A percentile compares a stretch with the other conserved stretches of the same genome.
Evolutionary conservation across 1,140 invertebrate genomes (phyloP).

Genomic region (Atta cephalotes): DNA sequence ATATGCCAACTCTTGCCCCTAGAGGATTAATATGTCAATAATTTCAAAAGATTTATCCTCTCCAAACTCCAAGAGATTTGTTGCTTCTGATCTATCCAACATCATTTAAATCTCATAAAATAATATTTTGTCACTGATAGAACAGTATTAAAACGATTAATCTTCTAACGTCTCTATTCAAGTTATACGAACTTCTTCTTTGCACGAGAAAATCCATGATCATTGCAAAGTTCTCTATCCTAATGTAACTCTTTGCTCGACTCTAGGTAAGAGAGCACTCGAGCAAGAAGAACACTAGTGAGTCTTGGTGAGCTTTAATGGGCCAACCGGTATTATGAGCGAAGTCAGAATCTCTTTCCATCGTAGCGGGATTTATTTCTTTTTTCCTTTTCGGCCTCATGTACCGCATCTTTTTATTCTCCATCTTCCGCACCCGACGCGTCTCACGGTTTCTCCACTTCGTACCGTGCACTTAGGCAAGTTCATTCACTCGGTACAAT

Average conservation of each 20-base stretch:
- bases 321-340: constrained; percentile 68
- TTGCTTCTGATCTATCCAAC: neutral
- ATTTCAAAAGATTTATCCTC: neutral
- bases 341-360: constrained; percentile 56
- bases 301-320: constrained; percentile 65
- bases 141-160: constrained; percentile 19
- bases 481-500: constrained; percentile 26
- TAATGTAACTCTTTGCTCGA: constrained; percentile 62
- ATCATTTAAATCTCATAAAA: neutral
- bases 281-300: constrained; percentile 64
- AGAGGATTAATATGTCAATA: neutral
- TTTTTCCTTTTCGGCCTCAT: constrained; percentile 37
- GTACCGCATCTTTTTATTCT: neutral
- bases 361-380: constrained; percentile 26
- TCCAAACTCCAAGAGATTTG: neutral
- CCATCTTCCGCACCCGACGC: constrained; percentile 11
- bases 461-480: constrained; percentile 47
- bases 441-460: constrained; percentile 48
- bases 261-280: constrained; percentile 57
- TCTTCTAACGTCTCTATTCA: neutral
- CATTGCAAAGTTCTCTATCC: constrained; percentile 45
- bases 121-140: constrained; percentile 14
- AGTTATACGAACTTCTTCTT: constrained; percentile 28
- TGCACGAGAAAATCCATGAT: constrained; percentile 57
- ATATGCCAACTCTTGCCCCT: too few relatives aligned